Base-by-base conservation (phyloP, 2,888 invertebrate genomes). In the Rhodophaea formosa region DNA sequence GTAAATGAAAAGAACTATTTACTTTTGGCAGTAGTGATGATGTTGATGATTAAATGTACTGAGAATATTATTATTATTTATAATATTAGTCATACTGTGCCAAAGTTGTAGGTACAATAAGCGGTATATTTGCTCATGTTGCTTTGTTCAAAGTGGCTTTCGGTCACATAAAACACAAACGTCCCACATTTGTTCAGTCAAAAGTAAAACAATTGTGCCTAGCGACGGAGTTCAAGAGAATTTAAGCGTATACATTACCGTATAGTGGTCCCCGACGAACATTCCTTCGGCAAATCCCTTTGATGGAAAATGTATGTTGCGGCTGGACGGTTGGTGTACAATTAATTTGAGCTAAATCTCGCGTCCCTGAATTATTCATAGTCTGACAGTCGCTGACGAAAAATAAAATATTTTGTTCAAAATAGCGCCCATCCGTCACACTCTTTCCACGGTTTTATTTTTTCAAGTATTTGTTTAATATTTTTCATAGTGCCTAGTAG, bases 281-380 rank as follows among this genome's bases (percentile, higher is more conserved):
- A 71, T 71, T 73, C 69, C 67, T 70, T 66, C 58, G 68, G 66
- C 69, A 73, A 79, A 78, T 74, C 80, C 83, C 79, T 84, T 80
- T 84, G 84, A 86, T 84, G 84, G 84, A 78, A 80, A 83, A 82
- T 84, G 81, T 82, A 77, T 84, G 84, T 84, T 81, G 82, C 61
- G 84, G 82, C 68, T 65, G 70, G 70, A 65, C 71, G 72, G 75
- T 75, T 78, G 70, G 75, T 76, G 69, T 77, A 77, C 83, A 79
- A 82, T 83, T 84, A 82, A 83, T 84, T 83, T 77, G 69, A 72
- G 71, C 76, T 75, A 78, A 82, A 80, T 80, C 75, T 75, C 72
- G 64, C 70, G 57, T 66, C 59, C 59, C 66, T 70, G 72, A 71
- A 72, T 71, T 66, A 72, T 72, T 75, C 71, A 77, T 68, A 59